Percentiles rank a stretch among this genome's conserved stretches.
These are phyloP conservation scores for Drosophila elegans DNA, from an alignment of 1,140 invertebrate species.

Conservation along the genomic window DNA sequence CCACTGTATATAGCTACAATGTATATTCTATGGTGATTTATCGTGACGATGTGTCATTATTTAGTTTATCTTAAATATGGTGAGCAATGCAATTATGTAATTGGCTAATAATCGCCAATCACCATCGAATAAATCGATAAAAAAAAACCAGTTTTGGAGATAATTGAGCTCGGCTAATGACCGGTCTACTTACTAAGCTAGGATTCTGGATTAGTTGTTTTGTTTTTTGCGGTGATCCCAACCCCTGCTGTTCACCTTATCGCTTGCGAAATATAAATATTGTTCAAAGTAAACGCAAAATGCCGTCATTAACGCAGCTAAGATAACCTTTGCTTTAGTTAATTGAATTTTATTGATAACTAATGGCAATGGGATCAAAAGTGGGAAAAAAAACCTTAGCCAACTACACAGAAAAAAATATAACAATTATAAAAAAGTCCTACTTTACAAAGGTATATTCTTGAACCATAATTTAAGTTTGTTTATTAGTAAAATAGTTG, in stretches of 20 bases:
- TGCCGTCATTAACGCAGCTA: slow-evolving; percentile 18
- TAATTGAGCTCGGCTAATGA: slow-evolving; percentile 3
- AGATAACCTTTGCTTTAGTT: slow-evolving; percentile 22
- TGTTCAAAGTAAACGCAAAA: slow-evolving; percentile 13
- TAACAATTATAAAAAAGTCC: neutral
- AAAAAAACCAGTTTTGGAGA: slow-evolving; percentile 20
- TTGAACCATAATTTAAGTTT: too few species aligned
- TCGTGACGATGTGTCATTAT: slow-evolving; percentile 11
- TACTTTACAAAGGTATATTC: too few species aligned
- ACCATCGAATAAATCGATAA: slow-evolving; percentile 11
- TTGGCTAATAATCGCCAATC: slow-evolving; percentile 16
- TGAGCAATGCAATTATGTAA: slow-evolving; percentile 23
- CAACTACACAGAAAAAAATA: slow-evolving; percentile 1
- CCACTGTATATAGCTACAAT: neutral
- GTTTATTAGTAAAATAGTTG: too few species aligned
- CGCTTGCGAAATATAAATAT: slow-evolving; percentile 1
- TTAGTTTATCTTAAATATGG: slow-evolving; percentile 22
- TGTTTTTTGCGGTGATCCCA: neutral
- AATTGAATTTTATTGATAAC: slow-evolving; percentile 70
- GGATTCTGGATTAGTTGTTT: slow-evolving; percentile 9
- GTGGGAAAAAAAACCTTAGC: neutral
- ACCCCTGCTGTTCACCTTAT: slow-evolving; percentile 14
- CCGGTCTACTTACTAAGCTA: neutral
- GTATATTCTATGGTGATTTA: neutral
- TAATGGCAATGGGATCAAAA: slow-evolving; percentile 9